Percentiles rank a stretch among this genome's conserved stretches.
These are phyloP conservation scores for Microctonus hyperodae DNA, from an alignment of 2,888 invertebrate genomes.

Conservation along the genomic window DNA sequence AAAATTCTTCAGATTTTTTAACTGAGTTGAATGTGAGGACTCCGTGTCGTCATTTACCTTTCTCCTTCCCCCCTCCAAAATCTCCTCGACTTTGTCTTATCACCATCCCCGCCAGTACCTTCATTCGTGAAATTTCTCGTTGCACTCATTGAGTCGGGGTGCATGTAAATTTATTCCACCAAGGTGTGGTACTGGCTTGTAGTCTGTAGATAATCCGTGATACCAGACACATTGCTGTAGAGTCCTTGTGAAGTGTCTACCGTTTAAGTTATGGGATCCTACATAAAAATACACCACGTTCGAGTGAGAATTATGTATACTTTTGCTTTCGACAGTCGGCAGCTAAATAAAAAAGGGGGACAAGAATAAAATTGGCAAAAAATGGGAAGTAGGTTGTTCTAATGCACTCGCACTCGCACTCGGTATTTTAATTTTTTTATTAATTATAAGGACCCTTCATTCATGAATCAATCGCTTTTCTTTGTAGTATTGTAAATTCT, in stretches of 20 bases:
- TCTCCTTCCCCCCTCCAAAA: background rate
- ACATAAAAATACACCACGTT: constrained; percentile 33
- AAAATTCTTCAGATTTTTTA: background rate
- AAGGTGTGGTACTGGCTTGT: constrained; percentile 54
- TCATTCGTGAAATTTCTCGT: constrained; percentile 34
- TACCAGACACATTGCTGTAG: constrained; percentile 30
- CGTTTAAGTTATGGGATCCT: constrained; percentile 51
- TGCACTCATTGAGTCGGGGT: constrained; percentile 43
- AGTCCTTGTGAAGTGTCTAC: constrained; percentile 44
- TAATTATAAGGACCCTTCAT: too few relatives aligned
- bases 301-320: constrained; percentile 39
- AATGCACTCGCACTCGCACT: too few relatives aligned
- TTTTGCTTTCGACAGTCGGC: constrained; percentile 50
- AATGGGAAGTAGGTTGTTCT: too few relatives aligned
- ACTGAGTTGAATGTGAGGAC: background rate
- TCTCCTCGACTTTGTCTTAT: background rate
- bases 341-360: constrained; percentile 31
- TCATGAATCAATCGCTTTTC: too few relatives aligned
- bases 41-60: too few relatives aligned
- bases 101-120: constrained; percentile 5
- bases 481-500: too few relatives aligned
- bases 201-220: constrained; percentile 45
- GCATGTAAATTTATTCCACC: constrained; percentile 59
- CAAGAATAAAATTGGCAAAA: too few relatives aligned
- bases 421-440: too few relatives aligned